These are phyloP conservation scores for Meteorus colon DNA, from an alignment of 2,888 invertebrate species.

Conservation along the genomic window DNA sequence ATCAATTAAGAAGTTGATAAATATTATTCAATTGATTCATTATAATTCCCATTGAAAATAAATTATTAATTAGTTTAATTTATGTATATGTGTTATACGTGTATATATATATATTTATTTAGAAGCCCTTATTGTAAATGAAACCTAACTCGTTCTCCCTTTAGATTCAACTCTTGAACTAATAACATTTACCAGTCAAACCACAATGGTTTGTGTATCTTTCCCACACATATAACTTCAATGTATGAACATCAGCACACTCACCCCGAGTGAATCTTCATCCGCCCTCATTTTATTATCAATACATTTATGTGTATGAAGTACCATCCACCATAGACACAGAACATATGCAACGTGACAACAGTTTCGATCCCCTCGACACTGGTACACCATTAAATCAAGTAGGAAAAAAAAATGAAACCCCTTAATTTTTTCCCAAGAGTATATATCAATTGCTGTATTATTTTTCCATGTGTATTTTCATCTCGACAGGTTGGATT, in stretches of 20 bases:
- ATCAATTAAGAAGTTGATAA: too few species aligned
- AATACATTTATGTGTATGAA: constrained; percentile 17
- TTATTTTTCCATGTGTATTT: background rate
- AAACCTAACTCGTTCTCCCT: constrained; percentile 11
- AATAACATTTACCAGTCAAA: constrained; percentile 26
- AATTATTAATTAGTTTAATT: background rate
- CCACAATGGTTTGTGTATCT: constrained; percentile 56
- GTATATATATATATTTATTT: background rate
- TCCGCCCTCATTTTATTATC: constrained; percentile 25
- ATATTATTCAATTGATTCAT: too few species aligned
- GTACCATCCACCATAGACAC: constrained; percentile 26
- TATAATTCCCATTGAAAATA: background rate
- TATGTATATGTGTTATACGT: background rate
- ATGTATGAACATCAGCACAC: background rate
- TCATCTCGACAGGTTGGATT: background rate
- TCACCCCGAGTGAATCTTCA: constrained; percentile 26
- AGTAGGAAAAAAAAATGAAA: background rate
- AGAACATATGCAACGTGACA: constrained; percentile 58
- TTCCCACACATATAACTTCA: constrained; percentile 59
- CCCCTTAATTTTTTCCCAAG: constrained; percentile 5
- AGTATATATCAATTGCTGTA: background rate
- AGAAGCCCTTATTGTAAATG: constrained; percentile 18
- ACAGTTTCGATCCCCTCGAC: constrained; percentile 46
- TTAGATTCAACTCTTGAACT: constrained; percentile 17
- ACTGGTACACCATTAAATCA: constrained; percentile 55